Percentiles rank a stretch among this genome's conserved stretches.
Evolutionary conservation across 2,113 vertebrate species (phyloP).

Genomic region (Cichladusa arquata): DNA sequence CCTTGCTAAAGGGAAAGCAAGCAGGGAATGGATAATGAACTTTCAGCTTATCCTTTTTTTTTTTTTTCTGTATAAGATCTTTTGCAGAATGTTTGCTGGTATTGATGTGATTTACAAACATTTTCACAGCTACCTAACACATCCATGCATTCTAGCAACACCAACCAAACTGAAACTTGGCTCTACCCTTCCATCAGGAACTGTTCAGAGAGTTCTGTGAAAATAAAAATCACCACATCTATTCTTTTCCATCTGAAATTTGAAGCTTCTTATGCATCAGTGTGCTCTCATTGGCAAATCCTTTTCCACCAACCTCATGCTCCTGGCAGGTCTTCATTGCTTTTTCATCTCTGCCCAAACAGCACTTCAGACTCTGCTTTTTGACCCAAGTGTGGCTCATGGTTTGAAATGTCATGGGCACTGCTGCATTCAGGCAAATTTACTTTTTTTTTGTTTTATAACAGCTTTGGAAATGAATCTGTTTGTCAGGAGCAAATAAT

Average conservation of each 20-base stretch:
- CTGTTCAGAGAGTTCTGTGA: background rate
- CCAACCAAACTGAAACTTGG: background rate
- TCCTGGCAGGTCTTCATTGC: background rate
- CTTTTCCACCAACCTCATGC: background rate
- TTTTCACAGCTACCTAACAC: background rate
- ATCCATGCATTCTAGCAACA: background rate
- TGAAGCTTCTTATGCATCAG: background rate
- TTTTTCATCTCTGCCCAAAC: background rate
- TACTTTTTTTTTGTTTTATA: background rate
- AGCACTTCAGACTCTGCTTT: background rate
- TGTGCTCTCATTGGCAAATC: background rate
- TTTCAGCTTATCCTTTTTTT: background rate
- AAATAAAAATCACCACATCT: background rate
- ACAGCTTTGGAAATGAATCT: background rate
- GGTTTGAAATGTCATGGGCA: background rate
- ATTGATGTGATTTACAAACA: background rate
- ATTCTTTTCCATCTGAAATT: background rate
- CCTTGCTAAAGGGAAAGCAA: background rate
- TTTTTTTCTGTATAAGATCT: background rate
- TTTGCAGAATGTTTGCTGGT: background rate
- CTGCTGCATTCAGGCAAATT: background rate
- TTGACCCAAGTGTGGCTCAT: background rate
- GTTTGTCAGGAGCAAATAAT: background rate
- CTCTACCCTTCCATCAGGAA: background rate
- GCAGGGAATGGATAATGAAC: conserved; percentile 4